phyloP scores from a whole-genome alignment of 2,888 invertebrate species.

The Portevinia maculata region DNA sequence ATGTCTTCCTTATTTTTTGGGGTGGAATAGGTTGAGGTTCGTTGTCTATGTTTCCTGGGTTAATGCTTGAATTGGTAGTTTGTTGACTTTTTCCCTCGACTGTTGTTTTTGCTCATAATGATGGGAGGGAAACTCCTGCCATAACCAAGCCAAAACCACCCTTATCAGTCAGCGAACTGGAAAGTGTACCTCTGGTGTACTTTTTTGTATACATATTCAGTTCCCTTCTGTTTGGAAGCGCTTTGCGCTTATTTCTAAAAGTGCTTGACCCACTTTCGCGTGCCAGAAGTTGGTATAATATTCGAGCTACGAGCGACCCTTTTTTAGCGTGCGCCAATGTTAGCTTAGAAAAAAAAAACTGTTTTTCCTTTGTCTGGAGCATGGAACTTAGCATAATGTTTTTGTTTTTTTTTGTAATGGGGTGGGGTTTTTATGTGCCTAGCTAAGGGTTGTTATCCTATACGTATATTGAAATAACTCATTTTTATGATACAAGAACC shows the following conservation, averaged over 20 bases:
- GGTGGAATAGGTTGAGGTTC: not conserved
- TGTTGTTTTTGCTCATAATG: constrained; percentile 46
- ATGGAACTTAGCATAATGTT: constrained; percentile 50
- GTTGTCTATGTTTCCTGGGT: constrained; percentile 25
- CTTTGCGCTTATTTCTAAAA: constrained; percentile 52
- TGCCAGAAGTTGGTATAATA: constrained; percentile 40
- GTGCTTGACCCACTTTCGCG: constrained; percentile 66
- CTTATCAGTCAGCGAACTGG: constrained; percentile 66
- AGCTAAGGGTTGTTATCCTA: constrained; percentile 45
- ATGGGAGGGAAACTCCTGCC: constrained; percentile 26
- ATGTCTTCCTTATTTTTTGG: too few species aligned
- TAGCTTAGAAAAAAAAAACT: constrained; percentile 30
- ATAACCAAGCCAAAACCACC: constrained; percentile 30
- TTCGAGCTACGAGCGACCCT: constrained; percentile 36
- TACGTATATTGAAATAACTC: constrained; percentile 35
- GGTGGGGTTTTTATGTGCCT: constrained; percentile 49
- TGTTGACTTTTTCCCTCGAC: constrained; percentile 61
- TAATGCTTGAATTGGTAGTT: constrained; percentile 58
- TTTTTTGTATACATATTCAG: constrained; percentile 21
- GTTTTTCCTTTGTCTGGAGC: constrained; percentile 44
- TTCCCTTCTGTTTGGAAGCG: constrained; percentile 17
- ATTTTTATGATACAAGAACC: constrained; percentile 25
- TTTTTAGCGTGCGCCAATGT: constrained; percentile 54
- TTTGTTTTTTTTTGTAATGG: constrained; percentile 24
- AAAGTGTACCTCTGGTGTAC: constrained; percentile 51